Evolutionary conservation across 2,113 vertebrate genomes (phyloP).

Genomic region (Thinocorus orbignyianus): DNA sequence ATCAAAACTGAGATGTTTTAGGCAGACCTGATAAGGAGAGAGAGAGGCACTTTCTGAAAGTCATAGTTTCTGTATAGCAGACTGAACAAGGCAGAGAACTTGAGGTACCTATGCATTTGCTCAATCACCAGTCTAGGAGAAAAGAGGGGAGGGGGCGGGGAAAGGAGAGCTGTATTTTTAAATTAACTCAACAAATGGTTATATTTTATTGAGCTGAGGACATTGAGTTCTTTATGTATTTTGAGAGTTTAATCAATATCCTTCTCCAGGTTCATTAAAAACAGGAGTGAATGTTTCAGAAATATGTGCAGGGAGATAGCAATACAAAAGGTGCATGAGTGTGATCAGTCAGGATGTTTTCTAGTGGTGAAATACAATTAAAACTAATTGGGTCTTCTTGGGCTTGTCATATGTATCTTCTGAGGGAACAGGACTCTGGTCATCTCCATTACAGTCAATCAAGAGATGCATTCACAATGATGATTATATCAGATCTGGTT

Average conservation of each 20-base stretch:
- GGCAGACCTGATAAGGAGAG: neutral
- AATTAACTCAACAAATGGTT: neutral
- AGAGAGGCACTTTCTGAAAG: neutral
- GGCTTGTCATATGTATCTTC: constrained; percentile 49
- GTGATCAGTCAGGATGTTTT: constrained; percentile 42
- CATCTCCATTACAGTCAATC: constrained; percentile 49
- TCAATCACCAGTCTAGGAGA: neutral
- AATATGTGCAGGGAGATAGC: neutral
- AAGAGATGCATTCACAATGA: neutral
- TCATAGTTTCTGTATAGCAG: neutral
- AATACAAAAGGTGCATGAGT: constrained; percentile 11
- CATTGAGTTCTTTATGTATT: neutral
- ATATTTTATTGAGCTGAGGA: neutral
- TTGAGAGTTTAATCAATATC: constrained; percentile 11
- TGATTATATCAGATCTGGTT: constrained; percentile 38
- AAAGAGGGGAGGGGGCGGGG: too few species aligned
- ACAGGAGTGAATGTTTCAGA: constrained; percentile 48
- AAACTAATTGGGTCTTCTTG: constrained; percentile 36
- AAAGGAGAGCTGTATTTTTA: neutral
- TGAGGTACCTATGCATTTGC: neutral
- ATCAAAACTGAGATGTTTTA: neutral
- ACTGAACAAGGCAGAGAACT: neutral
- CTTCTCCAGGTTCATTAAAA: constrained; percentile 27
- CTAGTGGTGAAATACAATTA: constrained; percentile 50
- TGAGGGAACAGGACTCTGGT: neutral